Base-by-base conservation (phyloP, 2,888 invertebrate species). In the Chloroclystis v-ata region DNA sequence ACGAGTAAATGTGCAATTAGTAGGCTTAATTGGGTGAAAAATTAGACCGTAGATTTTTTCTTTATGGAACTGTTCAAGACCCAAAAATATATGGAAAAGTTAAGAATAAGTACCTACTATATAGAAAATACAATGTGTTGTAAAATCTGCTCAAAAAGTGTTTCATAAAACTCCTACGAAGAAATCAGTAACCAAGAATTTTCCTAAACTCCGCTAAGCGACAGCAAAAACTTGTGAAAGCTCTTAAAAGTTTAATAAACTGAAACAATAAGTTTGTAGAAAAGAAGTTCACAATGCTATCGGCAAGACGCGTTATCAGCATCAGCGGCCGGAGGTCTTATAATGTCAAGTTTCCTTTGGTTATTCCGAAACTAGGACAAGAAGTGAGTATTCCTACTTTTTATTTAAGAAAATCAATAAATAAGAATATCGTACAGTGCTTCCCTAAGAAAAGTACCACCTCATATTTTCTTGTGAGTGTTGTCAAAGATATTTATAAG, bases 281-380 rank as follows among this genome's bases (percentile, higher is more conserved):
- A 20, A 28, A 39, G 37, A 40, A 39, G 24, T 30, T 37, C 14
- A 26, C 28, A 42, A 35, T 35, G 35, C 11, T 35, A 20, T 35
- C 35, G 35, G 35, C 11, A 0, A 11, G 11, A 7, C 35, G 61
- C 58, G 57, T 63, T 33, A 47, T 67, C 37, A 72, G 61, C 39
- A 54, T 67, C 14, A 52, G 56, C 37, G 78, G 78, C 10, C 72
- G 60, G 43, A 68, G 79, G 24, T 75, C 61, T 55, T 80, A 73
- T 49, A 72, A 72, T 0, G 67, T 80, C 0, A 73, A 64, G 47
- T 52, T 72, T 32, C 59, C 65, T 1, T 29, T 47, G 16, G 52
- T 56, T n/a, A 60, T 49, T 12, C 43, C 58, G 1, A 63, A 57
- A 33, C 44, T 56, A n/a, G 37, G 54, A 20, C 47, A 54, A 33